Evolutionary conservation across 2,797 vertebrate species (phyloP).

Genomic region (Etheostoma nigrum): DNA sequence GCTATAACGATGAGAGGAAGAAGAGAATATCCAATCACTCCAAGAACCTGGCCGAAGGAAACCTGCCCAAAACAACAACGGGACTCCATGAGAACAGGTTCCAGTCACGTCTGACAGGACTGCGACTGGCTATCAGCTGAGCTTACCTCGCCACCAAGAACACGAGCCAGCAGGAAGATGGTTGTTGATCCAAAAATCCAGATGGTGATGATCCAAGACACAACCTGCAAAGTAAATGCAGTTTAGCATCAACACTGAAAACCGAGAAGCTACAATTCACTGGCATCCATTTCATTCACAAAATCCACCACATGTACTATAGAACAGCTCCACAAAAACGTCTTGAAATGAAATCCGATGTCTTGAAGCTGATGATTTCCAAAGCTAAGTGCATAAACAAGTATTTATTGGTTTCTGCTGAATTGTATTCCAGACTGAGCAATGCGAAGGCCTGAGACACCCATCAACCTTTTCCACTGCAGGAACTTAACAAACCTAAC

Average conservation of each 20-base stretch:
- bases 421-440: not conserved
- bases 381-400: not conserved
- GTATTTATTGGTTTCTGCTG: not conserved
- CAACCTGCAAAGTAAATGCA: constrained; percentile 84
- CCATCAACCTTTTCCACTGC: not conserved
- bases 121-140: not conserved
- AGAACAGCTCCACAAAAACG: not conserved
- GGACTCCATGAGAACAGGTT: not conserved
- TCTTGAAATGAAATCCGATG: not conserved
- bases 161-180: constrained; percentile 96
- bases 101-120: not conserved
- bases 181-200: constrained; percentile 99
- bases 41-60: constrained; percentile 97
- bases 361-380: not conserved
- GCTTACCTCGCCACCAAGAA: constrained; percentile 97
- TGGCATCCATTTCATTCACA: not conserved
- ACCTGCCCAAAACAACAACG: constrained; percentile 84
- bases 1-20: constrained; percentile 98
- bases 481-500: not conserved
- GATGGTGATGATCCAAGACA: constrained; percentile 99
- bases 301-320: not conserved
- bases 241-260: not conserved
- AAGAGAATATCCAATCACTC: constrained; percentile 98
- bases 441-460: not conserved
- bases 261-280: not conserved